Base-by-base conservation (phyloP, 2,888 invertebrate genomes). In the Rhagonycha fulva region DNA sequence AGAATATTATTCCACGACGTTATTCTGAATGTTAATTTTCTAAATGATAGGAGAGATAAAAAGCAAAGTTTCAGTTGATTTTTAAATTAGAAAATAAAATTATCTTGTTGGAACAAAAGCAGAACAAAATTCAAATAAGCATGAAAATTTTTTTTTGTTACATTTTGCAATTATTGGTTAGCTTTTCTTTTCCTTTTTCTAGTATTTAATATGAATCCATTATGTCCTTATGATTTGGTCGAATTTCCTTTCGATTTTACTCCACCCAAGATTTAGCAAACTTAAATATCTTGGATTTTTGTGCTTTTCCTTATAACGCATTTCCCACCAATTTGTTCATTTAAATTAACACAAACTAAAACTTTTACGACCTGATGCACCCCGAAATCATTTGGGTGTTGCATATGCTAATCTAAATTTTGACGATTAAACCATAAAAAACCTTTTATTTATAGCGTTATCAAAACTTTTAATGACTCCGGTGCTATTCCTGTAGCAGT, bases 401-500 rank as follows among this genome's bases (percentile, higher is more conserved):
- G 47, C 47, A 47, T 47, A 47, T 47, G 47, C 47, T 47, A 47
- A 47, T 47, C 47, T 47, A 47, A 47, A 47, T 47, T 47, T 47
- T 47, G 47, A 47, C n/a, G 63, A 66, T 24, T 26, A 66, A 66
- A 24, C 26, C 63, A 66, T 66, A 66, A 66, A 66, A 66, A 63
- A 24, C n/a, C 26, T 26, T 23, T 66, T 24, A 24, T 66, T 66
- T 66, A 26, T 66, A 66, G 24, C 23, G 63, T 66, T 66, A 66
- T 66, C 63, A 66, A 66, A 66, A 66, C 24, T 66, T 66, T 66
- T 66, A 66, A 66, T 66, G 63, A 66, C 63, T 66, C 32, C 12
- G n/a, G 47, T 47, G n/a, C 47, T 47, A 47, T 47, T 47, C 9
- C 47, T 47, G 47, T 47, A 47, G 47, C 47, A 47, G n/a, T 47